A percentile compares a stretch with the other conserved stretches of the same genome.
Conservation (phyloP, 2,113 vertebrate species). For the Odocoileus hemionus region DNA sequence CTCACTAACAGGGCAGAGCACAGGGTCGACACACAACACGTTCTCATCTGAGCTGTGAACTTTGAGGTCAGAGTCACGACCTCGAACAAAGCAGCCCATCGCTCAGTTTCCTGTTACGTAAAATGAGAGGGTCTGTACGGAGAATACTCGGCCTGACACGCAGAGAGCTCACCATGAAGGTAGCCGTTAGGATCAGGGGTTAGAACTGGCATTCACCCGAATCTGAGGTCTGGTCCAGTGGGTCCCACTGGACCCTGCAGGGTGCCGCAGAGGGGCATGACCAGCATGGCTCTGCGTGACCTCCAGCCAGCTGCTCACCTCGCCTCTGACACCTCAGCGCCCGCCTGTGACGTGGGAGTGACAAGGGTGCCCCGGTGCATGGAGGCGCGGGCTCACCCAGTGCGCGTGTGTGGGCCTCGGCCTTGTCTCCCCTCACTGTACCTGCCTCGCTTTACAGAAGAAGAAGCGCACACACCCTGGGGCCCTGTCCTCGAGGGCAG, state of each 20-base stretch:
- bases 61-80: neutral
- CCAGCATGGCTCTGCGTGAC: accelerated
- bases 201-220: accelerated
- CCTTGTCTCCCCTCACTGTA: neutral
- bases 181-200: accelerated
- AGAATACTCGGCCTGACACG: neutral
- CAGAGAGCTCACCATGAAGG: neutral
- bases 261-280: too few relatives aligned
- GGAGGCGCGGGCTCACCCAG: accelerated
- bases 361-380: accelerated
- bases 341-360: accelerated
- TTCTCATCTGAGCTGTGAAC: neutral
- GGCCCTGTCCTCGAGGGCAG: neutral
- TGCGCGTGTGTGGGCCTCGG: accelerated
- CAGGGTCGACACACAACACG: neutral
- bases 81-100: neutral
- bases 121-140: neutral
- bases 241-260: neutral
- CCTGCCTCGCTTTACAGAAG: neutral
- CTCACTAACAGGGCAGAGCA: neutral
- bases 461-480: neutral
- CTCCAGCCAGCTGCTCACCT: neutral
- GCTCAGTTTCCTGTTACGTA: neutral
- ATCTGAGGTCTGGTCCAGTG: neutral
- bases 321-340: neutral